phyloP scores from a whole-genome alignment of 2,113 vertebrate species.

The Stomatorhinus ivindoensis region DNA sequence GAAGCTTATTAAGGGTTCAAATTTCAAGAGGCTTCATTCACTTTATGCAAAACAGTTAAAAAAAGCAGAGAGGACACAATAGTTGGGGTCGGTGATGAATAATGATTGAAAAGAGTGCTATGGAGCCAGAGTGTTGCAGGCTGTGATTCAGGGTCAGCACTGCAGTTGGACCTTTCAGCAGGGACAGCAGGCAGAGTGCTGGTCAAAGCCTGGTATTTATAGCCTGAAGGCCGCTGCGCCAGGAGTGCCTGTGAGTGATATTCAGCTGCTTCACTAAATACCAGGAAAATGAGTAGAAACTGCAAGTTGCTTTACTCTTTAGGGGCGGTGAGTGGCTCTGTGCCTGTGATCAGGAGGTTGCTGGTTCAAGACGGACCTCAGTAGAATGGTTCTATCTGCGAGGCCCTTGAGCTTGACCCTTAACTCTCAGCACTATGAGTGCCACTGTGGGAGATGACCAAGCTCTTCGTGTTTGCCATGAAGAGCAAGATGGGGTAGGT shows the following conservation, averaged over 20 bases:
- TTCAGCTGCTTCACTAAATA: background rate
- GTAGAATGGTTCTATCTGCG: background rate
- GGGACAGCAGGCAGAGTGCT: background rate
- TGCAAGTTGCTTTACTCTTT: background rate
- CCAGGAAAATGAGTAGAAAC: background rate
- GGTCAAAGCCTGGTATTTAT: background rate
- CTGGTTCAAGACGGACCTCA: background rate
- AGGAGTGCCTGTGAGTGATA: background rate
- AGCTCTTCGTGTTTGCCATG: background rate
- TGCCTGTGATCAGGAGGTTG: background rate
- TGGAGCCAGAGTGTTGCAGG: background rate
- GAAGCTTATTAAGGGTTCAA: constrained; percentile 11
- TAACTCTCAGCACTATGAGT: background rate
- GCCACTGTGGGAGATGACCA: background rate
- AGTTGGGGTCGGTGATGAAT: background rate
- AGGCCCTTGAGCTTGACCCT: background rate
- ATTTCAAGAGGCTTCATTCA: constrained; percentile 4
- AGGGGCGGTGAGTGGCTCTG: background rate
- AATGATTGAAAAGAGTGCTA: background rate
- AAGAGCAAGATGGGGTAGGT: background rate
- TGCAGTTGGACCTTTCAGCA: background rate
- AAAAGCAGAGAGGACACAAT: background rate
- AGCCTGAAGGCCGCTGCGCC: background rate
- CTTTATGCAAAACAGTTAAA: constrained; percentile 2
- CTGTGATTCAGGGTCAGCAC: background rate